These are phyloP conservation scores for Gasterosteus nipponicus DNA, from an alignment of 2,113 vertebrate genomes.

Conservation along the genomic window DNA sequence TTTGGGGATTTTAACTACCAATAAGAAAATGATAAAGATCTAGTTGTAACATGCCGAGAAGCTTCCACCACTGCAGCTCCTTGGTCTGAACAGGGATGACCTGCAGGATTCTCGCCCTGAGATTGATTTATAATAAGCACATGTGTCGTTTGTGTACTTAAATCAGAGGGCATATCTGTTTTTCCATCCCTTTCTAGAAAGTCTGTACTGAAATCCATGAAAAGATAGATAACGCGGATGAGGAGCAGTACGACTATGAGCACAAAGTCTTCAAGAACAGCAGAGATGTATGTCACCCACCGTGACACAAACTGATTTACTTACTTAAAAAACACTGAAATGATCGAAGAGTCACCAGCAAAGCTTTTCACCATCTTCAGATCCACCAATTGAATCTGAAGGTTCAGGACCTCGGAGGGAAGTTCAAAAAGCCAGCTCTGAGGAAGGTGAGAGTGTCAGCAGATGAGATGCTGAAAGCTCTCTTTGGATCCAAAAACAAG, in stretches of 20 bases:
- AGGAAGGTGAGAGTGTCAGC: conserved; percentile 90
- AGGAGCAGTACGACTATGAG: conserved; percentile 87
- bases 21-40: neutral
- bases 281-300: conserved; percentile 78
- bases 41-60: too few species aligned
- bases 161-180: neutral
- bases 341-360: neutral
- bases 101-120: conserved; percentile 74
- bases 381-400: conserved; percentile 92
- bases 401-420: conserved; percentile 89
- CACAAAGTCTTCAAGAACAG: conserved; percentile 84
- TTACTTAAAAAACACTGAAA: neutral
- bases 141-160: neutral
- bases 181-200: conserved; percentile 67
- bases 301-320: neutral
- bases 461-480: conserved; percentile 91
- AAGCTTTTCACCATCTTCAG: conserved; percentile 52
- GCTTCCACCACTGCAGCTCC: conserved; percentile 76
- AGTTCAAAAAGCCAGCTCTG: conserved; percentile 91
- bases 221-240: conserved; percentile 82
- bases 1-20: neutral
- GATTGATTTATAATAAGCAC: neutral
- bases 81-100: conserved; percentile 57
- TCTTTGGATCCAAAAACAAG: conserved; percentile 93
- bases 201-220: conserved; percentile 83